Conservation (phyloP, 2,797 vertebrate species). For the Rhynchonycteris naso region DNA sequence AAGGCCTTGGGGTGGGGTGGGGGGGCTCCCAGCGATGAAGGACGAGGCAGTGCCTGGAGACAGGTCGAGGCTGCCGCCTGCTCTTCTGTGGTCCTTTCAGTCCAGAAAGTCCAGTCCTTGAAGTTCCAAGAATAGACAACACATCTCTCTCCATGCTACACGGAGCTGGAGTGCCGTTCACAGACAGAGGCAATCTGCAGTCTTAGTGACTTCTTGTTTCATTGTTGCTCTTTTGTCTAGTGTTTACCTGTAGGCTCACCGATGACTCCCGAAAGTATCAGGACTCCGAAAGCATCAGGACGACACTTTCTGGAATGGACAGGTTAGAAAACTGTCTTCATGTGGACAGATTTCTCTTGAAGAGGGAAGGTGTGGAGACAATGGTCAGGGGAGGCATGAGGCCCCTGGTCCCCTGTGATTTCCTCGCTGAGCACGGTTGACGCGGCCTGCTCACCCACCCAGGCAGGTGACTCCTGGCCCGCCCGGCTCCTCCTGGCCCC, state of each 20-base stretch:
- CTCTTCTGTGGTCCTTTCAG: conserved; percentile 7
- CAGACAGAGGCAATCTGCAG: background rate
- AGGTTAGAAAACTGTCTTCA: conserved; percentile 83
- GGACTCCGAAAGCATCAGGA: no score
- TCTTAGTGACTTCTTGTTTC: rapidly evolving
- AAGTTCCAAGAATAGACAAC: background rate
- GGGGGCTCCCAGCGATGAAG: background rate
- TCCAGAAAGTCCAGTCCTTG: conserved; percentile 35
- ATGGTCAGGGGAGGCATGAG: background rate
- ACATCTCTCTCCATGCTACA: background rate
- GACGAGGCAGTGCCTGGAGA: background rate
- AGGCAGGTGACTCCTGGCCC: conserved; percentile 9
- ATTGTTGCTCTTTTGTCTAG: background rate
- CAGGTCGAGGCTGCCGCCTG: background rate
- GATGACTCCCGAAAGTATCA: conserved; percentile 75
- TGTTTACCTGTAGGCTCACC: conserved; percentile 82
- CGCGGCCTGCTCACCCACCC: background rate
- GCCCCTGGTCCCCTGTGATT: conserved; percentile 27
- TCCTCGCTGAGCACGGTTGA: background rate
- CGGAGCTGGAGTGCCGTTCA: background rate
- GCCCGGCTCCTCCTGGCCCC: background rate
- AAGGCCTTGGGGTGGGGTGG: background rate
- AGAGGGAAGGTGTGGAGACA: background rate
- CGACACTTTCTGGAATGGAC: conserved; percentile 79
- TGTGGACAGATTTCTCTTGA: conserved; percentile 29